Evolutionary conservation across 2,113 vertebrate species (phyloP).

Genomic region (Ondatra zibethicus): DNA sequence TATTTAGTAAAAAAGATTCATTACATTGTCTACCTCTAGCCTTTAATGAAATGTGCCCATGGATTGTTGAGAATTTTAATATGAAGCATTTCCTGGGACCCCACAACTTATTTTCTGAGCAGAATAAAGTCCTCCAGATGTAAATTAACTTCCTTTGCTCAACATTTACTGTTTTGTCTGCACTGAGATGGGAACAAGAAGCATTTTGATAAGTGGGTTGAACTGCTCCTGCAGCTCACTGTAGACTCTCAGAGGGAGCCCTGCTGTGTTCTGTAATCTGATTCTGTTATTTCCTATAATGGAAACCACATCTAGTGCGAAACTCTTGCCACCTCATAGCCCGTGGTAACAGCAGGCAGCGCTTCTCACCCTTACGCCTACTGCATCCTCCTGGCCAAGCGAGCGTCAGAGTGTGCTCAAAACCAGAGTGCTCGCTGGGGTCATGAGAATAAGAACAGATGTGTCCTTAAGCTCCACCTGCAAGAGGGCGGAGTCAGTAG

Average conservation of each 20-base stretch:
- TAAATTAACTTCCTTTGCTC: constrained; percentile 65
- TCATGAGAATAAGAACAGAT: background rate
- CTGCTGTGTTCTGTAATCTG: constrained; percentile 41
- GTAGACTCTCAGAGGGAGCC: background rate
- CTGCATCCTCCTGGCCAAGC: background rate
- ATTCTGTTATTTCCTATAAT: constrained; percentile 55
- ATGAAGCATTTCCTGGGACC: constrained; percentile 38
- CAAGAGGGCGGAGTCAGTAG: background rate
- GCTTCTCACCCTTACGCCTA: background rate
- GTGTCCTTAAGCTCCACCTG: background rate
- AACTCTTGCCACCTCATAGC: constrained; percentile 1
- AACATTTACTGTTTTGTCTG: constrained; percentile 60
- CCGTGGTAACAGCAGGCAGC: background rate
- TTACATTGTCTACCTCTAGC: constrained; percentile 23
- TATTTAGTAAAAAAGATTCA: constrained; percentile 28
- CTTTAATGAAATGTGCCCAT: constrained; percentile 56
- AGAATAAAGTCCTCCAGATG: constrained; percentile 57
- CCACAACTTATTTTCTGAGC: constrained; percentile 56
- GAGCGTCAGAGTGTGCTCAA: background rate
- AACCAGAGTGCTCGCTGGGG: background rate
- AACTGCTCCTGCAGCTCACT: constrained; percentile 26
- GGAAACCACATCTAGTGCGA: constrained; percentile 47
- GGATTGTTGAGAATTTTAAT: constrained; percentile 56
- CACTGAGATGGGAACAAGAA: constrained; percentile 53
- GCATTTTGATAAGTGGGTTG: constrained; percentile 59